A percentile compares a stretch with the other conserved stretches of the same genome.
Conservation (phyloP, 2,113 vertebrate species). For the Ptychochromis oligacanthus region DNA sequence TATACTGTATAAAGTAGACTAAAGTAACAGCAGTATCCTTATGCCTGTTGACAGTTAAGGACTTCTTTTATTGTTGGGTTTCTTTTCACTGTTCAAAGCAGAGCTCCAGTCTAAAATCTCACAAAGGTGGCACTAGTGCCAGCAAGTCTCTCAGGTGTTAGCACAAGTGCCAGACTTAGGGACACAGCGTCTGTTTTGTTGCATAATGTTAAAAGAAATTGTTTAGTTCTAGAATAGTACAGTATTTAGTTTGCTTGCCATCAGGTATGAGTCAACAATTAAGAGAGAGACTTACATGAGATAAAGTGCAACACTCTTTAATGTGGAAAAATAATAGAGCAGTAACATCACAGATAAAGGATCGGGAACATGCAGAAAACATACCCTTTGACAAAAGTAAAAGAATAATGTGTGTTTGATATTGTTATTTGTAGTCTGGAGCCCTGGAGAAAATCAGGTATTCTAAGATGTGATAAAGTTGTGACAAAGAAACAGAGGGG, state of each 20-base stretch:
- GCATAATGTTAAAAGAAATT: not conserved
- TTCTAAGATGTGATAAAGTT: not conserved
- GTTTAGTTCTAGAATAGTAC: not conserved
- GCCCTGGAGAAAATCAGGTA: not conserved
- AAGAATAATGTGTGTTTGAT: not conserved
- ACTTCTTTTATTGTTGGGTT: not conserved
- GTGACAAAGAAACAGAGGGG: not conserved
- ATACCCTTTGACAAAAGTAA: not conserved
- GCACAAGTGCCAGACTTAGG: not conserved
- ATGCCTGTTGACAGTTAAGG: not conserved
- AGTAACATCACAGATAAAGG: not conserved
- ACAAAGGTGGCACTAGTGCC: not conserved
- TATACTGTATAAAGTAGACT: constrained; percentile 4
- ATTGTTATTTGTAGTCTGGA: not conserved
- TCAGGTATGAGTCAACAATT: not conserved
- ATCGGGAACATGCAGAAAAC: not conserved
- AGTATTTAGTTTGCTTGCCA: not conserved
- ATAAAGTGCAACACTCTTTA: not conserved
- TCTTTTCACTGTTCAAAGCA: not conserved
- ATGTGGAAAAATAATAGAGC: not conserved
- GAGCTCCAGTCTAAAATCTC: not conserved
- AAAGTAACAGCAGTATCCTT: not conserved
- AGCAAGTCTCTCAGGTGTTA: not conserved
- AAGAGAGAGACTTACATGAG: not conserved
- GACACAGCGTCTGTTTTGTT: not conserved